Conservation (phyloP, 2,888 invertebrate genomes). For the Hartigia nigra region DNA sequence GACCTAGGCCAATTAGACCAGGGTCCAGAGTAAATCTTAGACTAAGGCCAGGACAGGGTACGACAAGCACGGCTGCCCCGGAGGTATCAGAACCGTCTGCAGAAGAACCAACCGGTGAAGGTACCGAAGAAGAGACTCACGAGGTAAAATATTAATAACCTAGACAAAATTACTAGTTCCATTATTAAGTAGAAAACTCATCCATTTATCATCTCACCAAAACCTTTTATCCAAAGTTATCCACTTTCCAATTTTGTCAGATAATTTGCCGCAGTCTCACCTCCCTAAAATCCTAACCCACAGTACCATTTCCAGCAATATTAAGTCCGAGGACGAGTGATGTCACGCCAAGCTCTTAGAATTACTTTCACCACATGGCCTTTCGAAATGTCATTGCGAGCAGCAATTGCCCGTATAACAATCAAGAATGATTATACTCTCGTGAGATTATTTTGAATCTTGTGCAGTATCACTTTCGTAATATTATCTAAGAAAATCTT, state of each 20-base stretch:
- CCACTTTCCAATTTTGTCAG: neutral
- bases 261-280: constrained; percentile 5
- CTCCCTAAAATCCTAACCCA: constrained; percentile 21
- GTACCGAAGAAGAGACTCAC: constrained; percentile 62
- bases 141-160: constrained; percentile 44
- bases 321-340: constrained; percentile 42
- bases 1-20: constrained; percentile 72
- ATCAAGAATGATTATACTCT: neutral
- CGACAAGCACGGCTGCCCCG: constrained; percentile 63
- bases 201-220: neutral
- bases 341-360: constrained; percentile 34
- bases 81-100: constrained; percentile 43
- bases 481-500: neutral
- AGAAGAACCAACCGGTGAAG: constrained; percentile 61
- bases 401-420: neutral
- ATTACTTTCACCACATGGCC: constrained; percentile 59
- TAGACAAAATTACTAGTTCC: neutral
- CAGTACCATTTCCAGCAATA: constrained; percentile 15
- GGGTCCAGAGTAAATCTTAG: constrained; percentile 75
- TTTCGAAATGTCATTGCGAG: constrained; percentile 58
- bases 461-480: neutral
- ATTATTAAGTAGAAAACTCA: neutral
- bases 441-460: neutral
- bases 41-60: constrained; percentile 67
- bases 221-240: constrained; percentile 14